Percentiles rank a stretch among this genome's conserved stretches.
Conservation (phyloP, 2,888 invertebrate genomes). For the Bombylius discolor region DNA sequence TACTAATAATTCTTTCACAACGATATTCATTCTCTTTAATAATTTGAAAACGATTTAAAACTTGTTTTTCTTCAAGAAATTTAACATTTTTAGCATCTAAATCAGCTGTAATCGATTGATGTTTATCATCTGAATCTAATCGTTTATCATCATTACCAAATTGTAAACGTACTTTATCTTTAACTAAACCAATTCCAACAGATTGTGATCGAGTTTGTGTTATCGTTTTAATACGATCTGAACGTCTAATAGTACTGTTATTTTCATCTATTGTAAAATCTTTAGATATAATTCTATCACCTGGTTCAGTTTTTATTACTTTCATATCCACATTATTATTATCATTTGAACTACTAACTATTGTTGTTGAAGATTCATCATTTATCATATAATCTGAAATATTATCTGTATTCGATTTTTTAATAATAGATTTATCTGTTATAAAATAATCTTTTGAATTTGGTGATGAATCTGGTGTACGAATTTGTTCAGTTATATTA, state of each 20-base stretch:
- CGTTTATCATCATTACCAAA: constrained; percentile 31
- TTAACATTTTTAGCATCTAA: constrained; percentile 30
- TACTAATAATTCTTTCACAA: constrained; percentile 70
- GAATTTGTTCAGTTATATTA: neutral
- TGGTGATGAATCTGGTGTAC: neutral
- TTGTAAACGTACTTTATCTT: constrained; percentile 37
- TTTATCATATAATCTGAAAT: neutral
- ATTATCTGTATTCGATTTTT: neutral
- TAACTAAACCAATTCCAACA: constrained; percentile 52
- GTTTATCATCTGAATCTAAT: constrained; percentile 4
- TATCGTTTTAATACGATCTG: constrained; percentile 63
- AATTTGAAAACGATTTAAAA: constrained; percentile 61
- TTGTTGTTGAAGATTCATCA: neutral
- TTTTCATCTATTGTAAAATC: neutral
- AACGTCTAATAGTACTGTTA: constrained; percentile 47
- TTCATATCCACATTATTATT: neutral
- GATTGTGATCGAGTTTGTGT: constrained; percentile 53
- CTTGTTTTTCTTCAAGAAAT: constrained; percentile 30
- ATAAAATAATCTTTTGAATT: too few relatives aligned
- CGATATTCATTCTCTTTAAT: constrained; percentile 79
- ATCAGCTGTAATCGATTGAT: constrained; percentile 19
- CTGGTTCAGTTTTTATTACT: neutral
- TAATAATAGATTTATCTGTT: too few relatives aligned
- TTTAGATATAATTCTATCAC: neutral
- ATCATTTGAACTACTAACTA: neutral